These are phyloP conservation scores for Amphimallon solstitiale DNA, from an alignment of 2,888 invertebrate species.

Conservation along the genomic window DNA sequence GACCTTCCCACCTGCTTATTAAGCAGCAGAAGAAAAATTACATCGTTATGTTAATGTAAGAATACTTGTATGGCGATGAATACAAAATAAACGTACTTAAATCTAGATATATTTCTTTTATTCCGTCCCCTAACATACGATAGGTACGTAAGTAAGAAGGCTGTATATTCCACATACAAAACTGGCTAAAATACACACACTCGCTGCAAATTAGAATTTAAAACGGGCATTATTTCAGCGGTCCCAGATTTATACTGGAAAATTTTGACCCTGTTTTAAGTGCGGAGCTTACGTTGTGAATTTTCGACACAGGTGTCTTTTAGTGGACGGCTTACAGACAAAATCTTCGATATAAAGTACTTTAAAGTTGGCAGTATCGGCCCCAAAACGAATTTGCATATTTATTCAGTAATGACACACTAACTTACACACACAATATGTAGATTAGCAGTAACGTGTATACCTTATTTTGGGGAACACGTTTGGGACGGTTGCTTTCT, in stretches of 20 bases:
- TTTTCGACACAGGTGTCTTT: slow-evolving; percentile 35
- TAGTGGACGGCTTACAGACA: slow-evolving; percentile 34
- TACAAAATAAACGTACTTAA: too few species aligned
- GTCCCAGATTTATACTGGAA: slow-evolving; percentile 30
- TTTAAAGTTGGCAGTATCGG: slow-evolving; percentile 38
- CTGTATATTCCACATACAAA: too few species aligned
- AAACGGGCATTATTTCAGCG: slow-evolving; percentile 1
- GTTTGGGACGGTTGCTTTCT: background rate
- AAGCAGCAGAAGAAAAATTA: too few species aligned
- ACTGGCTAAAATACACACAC: too few species aligned
- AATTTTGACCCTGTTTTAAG: slow-evolving; percentile 32
- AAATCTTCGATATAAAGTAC: slow-evolving; percentile 42
- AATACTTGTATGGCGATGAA: too few species aligned
- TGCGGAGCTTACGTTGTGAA: slow-evolving; percentile 21
- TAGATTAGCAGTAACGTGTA: slow-evolving; percentile 23
- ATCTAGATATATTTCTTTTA: too few species aligned
- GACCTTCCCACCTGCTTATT: too few species aligned
- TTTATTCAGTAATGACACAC: slow-evolving; percentile 43
- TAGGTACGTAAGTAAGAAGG: too few species aligned
- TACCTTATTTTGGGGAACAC: background rate
- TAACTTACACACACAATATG: slow-evolving; percentile 43
- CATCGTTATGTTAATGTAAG: too few species aligned
- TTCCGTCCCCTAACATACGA: too few species aligned
- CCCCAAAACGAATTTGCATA: slow-evolving; percentile 43
- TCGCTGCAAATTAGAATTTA: slow-evolving; percentile 14